These are phyloP conservation scores for Poeciliopsis occidentalis DNA, from an alignment of 2,113 vertebrate genomes.

Conservation along the genomic window DNA sequence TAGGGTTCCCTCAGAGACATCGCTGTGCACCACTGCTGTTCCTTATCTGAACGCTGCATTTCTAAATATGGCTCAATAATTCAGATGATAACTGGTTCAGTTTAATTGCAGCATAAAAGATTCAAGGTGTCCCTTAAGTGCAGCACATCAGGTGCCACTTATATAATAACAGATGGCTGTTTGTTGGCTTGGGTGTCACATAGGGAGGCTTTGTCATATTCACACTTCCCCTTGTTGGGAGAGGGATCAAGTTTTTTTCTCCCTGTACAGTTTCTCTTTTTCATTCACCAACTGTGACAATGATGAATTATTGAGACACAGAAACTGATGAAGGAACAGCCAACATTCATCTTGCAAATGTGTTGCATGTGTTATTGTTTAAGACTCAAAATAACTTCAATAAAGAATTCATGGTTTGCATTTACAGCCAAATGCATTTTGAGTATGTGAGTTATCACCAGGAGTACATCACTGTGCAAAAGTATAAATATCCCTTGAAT, in stretches of 20 bases:
- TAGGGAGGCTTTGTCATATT: slow-evolving; percentile 75
- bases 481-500: no score
- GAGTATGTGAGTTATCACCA: neutral
- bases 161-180: slow-evolving; percentile 80
- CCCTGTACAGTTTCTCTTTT: slow-evolving; percentile 72
- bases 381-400: slow-evolving; percentile 34
- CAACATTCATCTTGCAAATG: slow-evolving; percentile 18
- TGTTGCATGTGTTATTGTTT: slow-evolving; percentile 43
- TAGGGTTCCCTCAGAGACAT: slow-evolving; percentile 11
- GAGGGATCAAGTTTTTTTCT: slow-evolving; percentile 74
- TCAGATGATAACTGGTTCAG: slow-evolving; percentile 74
- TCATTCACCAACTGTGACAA: slow-evolving; percentile 59
- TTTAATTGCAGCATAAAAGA: slow-evolving; percentile 82
- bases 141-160: slow-evolving; percentile 75
- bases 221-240: slow-evolving; percentile 73
- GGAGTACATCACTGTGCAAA: neutral
- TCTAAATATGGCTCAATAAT: slow-evolving; percentile 79
- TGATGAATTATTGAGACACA: slow-evolving; percentile 73
- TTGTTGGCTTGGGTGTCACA: slow-evolving; percentile 77
- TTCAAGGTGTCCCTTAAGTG: slow-evolving; percentile 78
- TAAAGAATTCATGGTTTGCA: slow-evolving; percentile 33
- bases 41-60: slow-evolving; percentile 60
- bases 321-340: slow-evolving; percentile 50
- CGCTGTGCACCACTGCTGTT: slow-evolving; percentile 42
- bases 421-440: slow-evolving; percentile 27